Conservation (phyloP, 1,140 invertebrate species). For the Calycopis cecrops region DNA sequence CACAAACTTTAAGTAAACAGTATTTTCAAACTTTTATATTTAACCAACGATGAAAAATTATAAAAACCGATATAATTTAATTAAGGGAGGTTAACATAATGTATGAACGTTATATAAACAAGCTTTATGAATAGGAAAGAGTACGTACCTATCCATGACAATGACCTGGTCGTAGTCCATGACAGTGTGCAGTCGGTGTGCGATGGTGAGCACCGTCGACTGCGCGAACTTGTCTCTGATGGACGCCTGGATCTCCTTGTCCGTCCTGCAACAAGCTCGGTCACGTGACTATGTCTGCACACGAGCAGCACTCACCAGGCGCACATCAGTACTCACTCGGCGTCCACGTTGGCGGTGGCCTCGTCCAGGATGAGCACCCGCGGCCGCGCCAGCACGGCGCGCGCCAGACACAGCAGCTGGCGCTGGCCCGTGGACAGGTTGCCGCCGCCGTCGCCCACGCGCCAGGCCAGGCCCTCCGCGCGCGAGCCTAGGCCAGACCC, state of each 20-base stretch:
- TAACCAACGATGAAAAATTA: no score
- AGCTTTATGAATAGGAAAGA: no score
- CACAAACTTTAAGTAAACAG: no score
- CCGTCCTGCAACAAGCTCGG: slow-evolving; percentile 72
- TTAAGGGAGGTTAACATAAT: no score
- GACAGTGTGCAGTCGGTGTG: slow-evolving; percentile 87
- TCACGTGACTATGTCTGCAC: neutral
- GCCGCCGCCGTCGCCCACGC: slow-evolving; percentile 82
- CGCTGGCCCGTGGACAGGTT: slow-evolving; percentile 87
- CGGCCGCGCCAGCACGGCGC: slow-evolving; percentile 83
- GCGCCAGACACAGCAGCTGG: slow-evolving; percentile 85
- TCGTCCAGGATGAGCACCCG: slow-evolving; percentile 89
- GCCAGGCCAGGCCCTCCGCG: slow-evolving; percentile 73
- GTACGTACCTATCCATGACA: slow-evolving; percentile 79
- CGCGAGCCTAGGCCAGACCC: slow-evolving; percentile 57
- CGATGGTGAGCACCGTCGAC: slow-evolving; percentile 89
- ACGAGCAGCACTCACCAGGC: neutral
- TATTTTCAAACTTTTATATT: no score
- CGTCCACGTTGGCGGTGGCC: slow-evolving; percentile 91
- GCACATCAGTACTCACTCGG: slow-evolving; percentile 61
- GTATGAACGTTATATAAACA: no score
- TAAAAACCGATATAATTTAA: no score
- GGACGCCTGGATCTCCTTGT: slow-evolving; percentile 81
- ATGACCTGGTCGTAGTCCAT: slow-evolving; percentile 86
- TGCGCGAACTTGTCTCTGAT: slow-evolving; percentile 81